Base-by-base conservation (phyloP, 2,888 invertebrate genomes). In the Acrobeloides nanus region DNA sequence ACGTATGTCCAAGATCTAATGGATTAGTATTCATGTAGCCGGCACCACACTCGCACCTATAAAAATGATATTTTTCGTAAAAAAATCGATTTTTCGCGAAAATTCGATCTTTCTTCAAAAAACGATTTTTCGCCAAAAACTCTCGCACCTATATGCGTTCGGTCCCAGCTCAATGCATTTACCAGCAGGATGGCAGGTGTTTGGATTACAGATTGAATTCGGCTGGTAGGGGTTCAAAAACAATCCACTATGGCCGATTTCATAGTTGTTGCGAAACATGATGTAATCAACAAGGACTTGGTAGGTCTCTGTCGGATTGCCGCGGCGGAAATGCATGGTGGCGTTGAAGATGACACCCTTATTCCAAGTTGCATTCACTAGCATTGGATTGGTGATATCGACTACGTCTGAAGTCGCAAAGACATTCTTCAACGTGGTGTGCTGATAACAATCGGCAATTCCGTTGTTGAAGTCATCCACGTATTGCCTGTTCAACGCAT, bases 201-300 rank as follows among this genome's bases (percentile, higher is more conserved):
- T 71, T n/a, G n/a, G n/a, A n/a, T 68, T 61, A 24, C 64, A 65
- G 64, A 66, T 72, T 23, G 73, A 73, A 54, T 67, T 60, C 31
- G 61, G 60, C 44, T 73, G 73, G 29, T 58, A 61, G 17, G 66
- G 66, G 37, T 65, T 68, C 35, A 59, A 33, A 34, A 52, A 72
- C 32, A 73, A 54, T 18, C 64, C 66, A 23, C 65, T 65, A 26
- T 64, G 57, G 18, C 73, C 73, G n/a, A 73, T 53, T 49, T 73
- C 64, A 44, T 68, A 63, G 49, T 62, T 60, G 51, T 71, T 70
- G 37, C 57, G 53, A 26, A 65, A 57, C 38, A 59, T 53, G 50
- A 68, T 62, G 53, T 68, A 66, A 17, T 60, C 57, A 42, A 71
- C 52, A 25, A 71, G 59, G 35, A 57, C 54, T 38, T 62, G 61